Evolutionary conservation across 2,797 vertebrate species (phyloP).

Genomic region (Coreius guichenoti): DNA sequence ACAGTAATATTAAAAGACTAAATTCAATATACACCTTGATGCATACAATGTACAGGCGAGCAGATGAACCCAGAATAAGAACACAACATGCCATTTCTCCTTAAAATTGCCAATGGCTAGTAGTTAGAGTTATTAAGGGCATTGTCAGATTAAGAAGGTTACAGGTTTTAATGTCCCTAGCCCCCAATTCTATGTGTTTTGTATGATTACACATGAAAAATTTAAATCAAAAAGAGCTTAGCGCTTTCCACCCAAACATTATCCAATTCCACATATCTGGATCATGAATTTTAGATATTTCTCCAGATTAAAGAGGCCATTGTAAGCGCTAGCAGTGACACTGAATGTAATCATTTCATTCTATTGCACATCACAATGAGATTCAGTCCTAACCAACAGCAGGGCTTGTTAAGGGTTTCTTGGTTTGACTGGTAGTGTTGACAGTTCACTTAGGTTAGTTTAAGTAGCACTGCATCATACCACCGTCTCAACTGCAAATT

Average conservation of each 20-base stretch:
- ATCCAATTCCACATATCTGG: neutral
- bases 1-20: no score
- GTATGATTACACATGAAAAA: neutral
- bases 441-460: conserved; percentile 3
- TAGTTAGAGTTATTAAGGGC: conserved; percentile 15
- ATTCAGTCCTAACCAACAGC: neutral
- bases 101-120: neutral
- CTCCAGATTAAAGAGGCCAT: neutral
- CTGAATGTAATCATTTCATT: neutral
- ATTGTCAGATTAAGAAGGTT: conserved; percentile 8
- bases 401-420: neutral
- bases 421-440: conserved; percentile 5
- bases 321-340: neutral
- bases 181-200: neutral
- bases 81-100: no score
- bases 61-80: no score
- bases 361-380: neutral
- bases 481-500: neutral
- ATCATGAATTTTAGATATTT: neutral
- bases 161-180: neutral
- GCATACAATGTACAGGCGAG: no score
- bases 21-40: no score
- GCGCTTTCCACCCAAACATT: neutral
- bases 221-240: conserved; percentile 10
- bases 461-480: neutral